Base-by-base conservation (phyloP, 2,888 invertebrate genomes). In the Amphipoea lucens region DNA sequence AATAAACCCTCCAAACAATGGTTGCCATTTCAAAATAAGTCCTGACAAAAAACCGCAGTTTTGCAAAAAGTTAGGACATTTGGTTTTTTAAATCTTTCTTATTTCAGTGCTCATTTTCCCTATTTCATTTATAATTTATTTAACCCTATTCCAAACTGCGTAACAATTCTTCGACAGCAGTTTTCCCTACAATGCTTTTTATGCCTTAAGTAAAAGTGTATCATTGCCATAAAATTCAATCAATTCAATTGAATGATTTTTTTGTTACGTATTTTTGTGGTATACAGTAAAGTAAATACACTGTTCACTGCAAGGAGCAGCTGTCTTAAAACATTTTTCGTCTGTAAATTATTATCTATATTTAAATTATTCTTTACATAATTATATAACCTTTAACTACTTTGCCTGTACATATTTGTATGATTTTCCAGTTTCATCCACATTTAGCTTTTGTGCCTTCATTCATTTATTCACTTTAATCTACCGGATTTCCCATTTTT, bases 291-390 rank as follows among this genome's bases (percentile, higher is more conserved):
- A 12, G 12, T 45, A 45, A 2, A 45, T 45, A 45, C 3, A 45
- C 9, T 60, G 11, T 51, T 68, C 9, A 23, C 11, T 42, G 17
- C 40, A 1, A 62, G 40, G 12, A 42, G 14, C 76, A 81, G 76
- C 63, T 81, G 82, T 42, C 48, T 63, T 0, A 57, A 69, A 76
- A 82, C 76, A 82, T 76, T 48, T 82, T 63, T 42, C 40, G 57
- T 76, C 23, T 57, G 7, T 76, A 40, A 68, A 23, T 51, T 45
- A 51, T 67, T 54, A n/a, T n/a, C n/a, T n/a, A 36, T 45, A 60
- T 74, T 60, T 36, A 54, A 74, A 81, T 74, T 45, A 54, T 75
- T 67, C 1, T 54, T 48, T 57, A 40, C 17, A 1, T 9, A 57
- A 60, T 57, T 72, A 36, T 67, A 45, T 2, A 40, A 63, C 11